phyloP scores from a whole-genome alignment of 2,797 vertebrate genomes.

The Heterohyrax brucei region DNA sequence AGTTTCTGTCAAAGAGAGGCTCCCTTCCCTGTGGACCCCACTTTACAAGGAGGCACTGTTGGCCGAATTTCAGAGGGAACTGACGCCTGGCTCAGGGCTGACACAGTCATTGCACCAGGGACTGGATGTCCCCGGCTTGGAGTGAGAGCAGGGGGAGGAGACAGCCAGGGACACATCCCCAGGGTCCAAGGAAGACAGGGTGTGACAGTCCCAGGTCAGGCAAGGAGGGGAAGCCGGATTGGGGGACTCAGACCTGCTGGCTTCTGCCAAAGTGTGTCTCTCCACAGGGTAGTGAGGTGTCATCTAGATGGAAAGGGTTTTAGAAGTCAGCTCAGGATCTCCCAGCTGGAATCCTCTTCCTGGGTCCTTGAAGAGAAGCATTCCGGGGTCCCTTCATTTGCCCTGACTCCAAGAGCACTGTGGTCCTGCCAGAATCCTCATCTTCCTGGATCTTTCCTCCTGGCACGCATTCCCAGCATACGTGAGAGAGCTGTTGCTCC shows the following conservation, averaged over 20 bases:
- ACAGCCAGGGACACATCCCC: accelerated
- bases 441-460: not conserved
- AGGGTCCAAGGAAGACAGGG: not conserved
- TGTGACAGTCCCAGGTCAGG: not conserved
- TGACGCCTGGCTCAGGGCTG: accelerated
- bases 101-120: accelerated
- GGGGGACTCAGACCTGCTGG: not conserved
- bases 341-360: not conserved
- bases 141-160: accelerated
- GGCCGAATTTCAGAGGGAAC: accelerated
- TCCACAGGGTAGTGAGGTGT: too few species aligned
- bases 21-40: not conserved
- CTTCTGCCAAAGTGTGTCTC: not conserved
- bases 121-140: not conserved
- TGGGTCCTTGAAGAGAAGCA: not conserved
- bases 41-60: not conserved
- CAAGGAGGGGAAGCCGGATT: not conserved
- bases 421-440: not conserved
- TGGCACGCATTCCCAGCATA: not conserved
- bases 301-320: not conserved
- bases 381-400: not conserved
- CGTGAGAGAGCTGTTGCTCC: accelerated
- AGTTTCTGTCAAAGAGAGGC: not conserved
- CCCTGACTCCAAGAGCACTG: not conserved
- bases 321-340: not conserved